phyloP scores from a whole-genome alignment of 1,140 invertebrate species.

The Sitobion miscanthi region DNA sequence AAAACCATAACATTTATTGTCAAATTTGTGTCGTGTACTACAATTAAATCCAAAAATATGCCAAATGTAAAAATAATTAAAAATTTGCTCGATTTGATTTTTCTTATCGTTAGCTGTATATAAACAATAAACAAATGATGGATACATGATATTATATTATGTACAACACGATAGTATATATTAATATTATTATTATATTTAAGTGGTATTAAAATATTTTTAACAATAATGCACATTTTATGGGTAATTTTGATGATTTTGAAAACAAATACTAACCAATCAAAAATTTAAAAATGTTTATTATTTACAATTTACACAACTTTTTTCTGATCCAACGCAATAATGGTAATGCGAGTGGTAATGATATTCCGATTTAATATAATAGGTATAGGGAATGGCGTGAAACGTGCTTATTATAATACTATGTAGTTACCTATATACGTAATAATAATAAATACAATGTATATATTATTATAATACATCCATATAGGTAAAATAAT shows the following conservation, averaged over 20 bases:
- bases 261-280: background rate
- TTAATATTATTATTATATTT: background rate
- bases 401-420: background rate
- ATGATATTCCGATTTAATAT: too few species aligned
- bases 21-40: background rate
- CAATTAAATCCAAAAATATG: background rate
- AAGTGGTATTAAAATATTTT: background rate
- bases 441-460: background rate
- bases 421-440: background rate
- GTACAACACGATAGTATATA: background rate
- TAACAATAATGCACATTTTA: background rate
- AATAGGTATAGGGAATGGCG: background rate
- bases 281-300: background rate
- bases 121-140: background rate
- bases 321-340: background rate
- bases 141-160: too few species aligned
- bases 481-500: constrained; percentile 1
- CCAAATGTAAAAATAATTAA: background rate
- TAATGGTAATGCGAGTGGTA: background rate
- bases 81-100: background rate
- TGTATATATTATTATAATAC: background rate
- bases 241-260: background rate
- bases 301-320: background rate
- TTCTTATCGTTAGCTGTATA: background rate
- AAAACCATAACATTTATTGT: background rate